These are phyloP conservation scores for Cephalophus harveyi DNA, from an alignment of 2,113 vertebrate genomes.

Conservation along the genomic window DNA sequence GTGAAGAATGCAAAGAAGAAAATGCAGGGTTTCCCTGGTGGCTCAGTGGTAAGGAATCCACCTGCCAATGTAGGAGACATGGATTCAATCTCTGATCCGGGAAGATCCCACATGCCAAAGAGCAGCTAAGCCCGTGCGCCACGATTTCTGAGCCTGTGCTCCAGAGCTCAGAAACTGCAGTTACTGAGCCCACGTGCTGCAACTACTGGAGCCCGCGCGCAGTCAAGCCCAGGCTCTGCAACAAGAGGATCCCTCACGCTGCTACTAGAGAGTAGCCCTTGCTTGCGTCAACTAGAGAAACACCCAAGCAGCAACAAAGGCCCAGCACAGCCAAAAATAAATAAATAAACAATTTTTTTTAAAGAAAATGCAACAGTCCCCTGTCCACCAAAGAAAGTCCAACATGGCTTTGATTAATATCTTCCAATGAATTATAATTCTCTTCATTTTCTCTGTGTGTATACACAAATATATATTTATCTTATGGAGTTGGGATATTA, in stretches of 20 bases:
- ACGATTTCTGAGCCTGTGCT: not conserved
- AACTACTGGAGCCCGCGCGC: accelerated
- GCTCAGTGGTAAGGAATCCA: not conserved
- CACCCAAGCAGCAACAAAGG: not conserved
- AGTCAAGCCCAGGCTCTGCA: not conserved
- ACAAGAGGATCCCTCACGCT: not conserved
- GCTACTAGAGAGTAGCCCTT: not conserved
- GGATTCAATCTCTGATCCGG: not conserved
- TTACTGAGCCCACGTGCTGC: not conserved
- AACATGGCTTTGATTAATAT: not conserved
- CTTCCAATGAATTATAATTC: not conserved
- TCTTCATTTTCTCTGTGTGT: not conserved
- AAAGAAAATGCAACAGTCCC: not conserved
- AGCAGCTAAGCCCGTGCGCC: accelerated
- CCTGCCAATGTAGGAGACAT: not conserved
- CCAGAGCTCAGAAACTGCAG: not conserved
- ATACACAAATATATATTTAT: not conserved
- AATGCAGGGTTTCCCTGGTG: not conserved
- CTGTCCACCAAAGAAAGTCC: not conserved
- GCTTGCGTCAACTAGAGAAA: not conserved
- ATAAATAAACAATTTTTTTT: not conserved
- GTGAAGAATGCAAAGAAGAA: not conserved
- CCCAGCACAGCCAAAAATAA: not conserved
- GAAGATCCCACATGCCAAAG: not conserved
- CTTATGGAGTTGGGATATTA: not conserved